Base-by-base conservation (phyloP, 1,140 invertebrate species). In the Drosophila littoralis region DNA sequence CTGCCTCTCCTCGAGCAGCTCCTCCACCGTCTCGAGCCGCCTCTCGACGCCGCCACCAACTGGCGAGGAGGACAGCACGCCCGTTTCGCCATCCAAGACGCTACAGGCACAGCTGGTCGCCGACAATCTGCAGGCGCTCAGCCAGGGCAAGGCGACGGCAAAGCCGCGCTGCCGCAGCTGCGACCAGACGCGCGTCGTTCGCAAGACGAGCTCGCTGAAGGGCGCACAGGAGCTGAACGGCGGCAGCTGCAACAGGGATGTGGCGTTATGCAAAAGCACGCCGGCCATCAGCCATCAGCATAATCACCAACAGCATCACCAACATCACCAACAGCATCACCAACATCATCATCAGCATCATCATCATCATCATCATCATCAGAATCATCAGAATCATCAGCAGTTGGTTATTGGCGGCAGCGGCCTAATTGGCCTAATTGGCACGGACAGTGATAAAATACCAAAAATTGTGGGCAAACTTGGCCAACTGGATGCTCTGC, bases 381-480 rank as follows among this genome's bases (percentile, higher is more conserved):
- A 90, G 32, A n/a, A n/a, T n/a, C n/a, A 64, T 8, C 48, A 51
- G 9, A 36, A 67, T 36, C 51, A 79, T 57, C 76, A 90, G 32
- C 73, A 80, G 28, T n/a, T n/a, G n/a, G n/a, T n/a, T 63, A 90
- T 85, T 50, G 74, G 88, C 10, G 86, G 77, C 69, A 85, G 77
- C 43, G 77, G 81, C 70, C 60, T 88, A 6, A 89, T 88, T 40
- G 52, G 68, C 69, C 43, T 63, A 28, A 28, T 28, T 66, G 46
- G 66, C 63, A 36, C 51, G 59, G 90, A 92, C 51, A 92, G 90
- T 89, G 91, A 92, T 91, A 91, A 86, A 75, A 92, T 92, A 92
- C 91, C 91, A 85, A 92, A 92, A 92, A 92, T 92, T 59, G 91
- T 92, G 71, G 91, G 91, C 57, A 92, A 92, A 81, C 48, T 92